Evolutionary conservation across 2,888 invertebrate genomes (phyloP).

Genomic region (Diaperis boleti): DNA sequence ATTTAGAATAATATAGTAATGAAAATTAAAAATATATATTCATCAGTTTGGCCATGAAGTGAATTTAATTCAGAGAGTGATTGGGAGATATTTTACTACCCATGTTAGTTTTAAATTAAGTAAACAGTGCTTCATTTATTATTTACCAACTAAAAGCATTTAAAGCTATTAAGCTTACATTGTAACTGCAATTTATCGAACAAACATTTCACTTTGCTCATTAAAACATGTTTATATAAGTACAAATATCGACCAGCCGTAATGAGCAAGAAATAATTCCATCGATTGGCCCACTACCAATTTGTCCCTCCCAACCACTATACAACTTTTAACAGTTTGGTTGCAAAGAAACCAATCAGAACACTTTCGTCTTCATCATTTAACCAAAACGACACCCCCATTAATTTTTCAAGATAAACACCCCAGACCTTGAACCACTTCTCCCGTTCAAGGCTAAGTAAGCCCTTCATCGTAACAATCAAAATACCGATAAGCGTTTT

Average conservation of each 20-base stretch:
- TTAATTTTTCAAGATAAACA: conserved; percentile 22
- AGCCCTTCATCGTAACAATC: too few species aligned
- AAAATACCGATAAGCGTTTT: conserved; percentile 76
- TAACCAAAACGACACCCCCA: neutral
- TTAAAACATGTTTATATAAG: neutral
- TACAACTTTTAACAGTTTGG: too few species aligned
- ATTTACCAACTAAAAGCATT: too few species aligned
- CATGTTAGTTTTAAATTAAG: too few species aligned
- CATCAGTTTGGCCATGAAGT: too few species aligned
- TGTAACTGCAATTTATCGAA: neutral
- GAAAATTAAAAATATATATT: too few species aligned
- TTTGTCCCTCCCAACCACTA: too few species aligned
- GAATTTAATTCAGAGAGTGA: too few species aligned
- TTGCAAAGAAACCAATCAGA: conserved; percentile 9
- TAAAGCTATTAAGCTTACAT: too few species aligned
- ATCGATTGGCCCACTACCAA: neutral
- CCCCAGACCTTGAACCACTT: conserved; percentile 8
- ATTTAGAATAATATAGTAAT: too few species aligned
- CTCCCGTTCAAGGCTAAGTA: neutral
- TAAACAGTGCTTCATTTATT: too few species aligned
- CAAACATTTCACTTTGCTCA: neutral
- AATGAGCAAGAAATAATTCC: neutral
- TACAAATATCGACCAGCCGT: neutral
- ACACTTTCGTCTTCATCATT: neutral
- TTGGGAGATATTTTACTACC: too few species aligned